These are phyloP conservation scores for Andrena dorsata DNA, from an alignment of 2,888 invertebrate species.

Conservation along the genomic window DNA sequence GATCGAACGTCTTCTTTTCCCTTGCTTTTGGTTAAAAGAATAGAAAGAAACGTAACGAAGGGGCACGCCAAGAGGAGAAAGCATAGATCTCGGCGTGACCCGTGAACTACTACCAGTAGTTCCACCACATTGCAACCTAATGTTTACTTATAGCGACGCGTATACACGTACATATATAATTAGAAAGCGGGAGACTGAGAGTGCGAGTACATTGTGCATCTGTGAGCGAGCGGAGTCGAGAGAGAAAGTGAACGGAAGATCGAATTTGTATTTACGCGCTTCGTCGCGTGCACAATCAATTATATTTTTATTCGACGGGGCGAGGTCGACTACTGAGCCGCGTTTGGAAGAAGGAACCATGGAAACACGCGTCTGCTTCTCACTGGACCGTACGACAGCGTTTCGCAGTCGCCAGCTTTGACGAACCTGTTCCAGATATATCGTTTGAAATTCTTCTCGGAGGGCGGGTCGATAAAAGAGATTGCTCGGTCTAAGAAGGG, in stretches of 20 bases:
- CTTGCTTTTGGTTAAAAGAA: neutral
- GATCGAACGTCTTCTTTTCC: neutral
- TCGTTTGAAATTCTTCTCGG: conserved; percentile 8
- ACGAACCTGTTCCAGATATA: neutral
- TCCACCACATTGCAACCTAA: conserved; percentile 43
- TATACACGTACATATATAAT: conserved; percentile 34
- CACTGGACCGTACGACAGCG: neutral
- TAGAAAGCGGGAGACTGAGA: conserved; percentile 68
- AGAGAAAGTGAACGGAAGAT: conserved; percentile 55
- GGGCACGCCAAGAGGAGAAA: conserved; percentile 1
- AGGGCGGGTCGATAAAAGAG: conserved; percentile 6
- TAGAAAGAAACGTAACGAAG: conserved; percentile 21
- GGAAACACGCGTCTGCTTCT: neutral
- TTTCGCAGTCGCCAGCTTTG: conserved; percentile 1
- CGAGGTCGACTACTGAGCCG: conserved; percentile 22
- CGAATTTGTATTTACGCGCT: conserved; percentile 66
- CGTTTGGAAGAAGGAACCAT: conserved; percentile 11
- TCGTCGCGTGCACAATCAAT: conserved; percentile 73
- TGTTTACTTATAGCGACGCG: conserved; percentile 52
- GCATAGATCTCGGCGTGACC: conserved; percentile 27
- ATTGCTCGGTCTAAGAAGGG: conserved; percentile 43
- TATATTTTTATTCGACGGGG: conserved; percentile 63
- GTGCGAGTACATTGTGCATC: conserved; percentile 56
- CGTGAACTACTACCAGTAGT: conserved; percentile 44
- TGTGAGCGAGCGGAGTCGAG: conserved; percentile 37